Evolutionary conservation across 1,140 invertebrate species (phyloP), one percentile per base, ranked within the genome.

Genomic region (Caerostris extrusa): DNA sequence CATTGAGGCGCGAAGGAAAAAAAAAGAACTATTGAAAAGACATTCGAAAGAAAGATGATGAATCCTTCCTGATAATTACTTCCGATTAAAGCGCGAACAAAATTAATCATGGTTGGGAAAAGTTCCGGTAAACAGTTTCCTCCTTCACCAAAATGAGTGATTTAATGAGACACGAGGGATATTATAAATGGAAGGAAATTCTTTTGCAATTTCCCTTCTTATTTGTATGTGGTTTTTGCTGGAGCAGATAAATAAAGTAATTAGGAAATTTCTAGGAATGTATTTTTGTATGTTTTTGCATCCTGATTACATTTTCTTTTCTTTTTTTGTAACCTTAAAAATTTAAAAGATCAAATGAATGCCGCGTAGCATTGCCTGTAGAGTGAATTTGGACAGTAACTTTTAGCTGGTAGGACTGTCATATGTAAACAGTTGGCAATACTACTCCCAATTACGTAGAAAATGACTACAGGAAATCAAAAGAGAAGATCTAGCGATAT

Each of bases 41-140:
- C 71, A 77, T 50, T 77, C 10, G 71, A 77, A 77, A 77, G 71
- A 77, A 77, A 77, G 71, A 77, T 77, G 71, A 77, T 77, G 71
- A 77, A 77, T 77, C 71, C 50, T 53, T 77, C 71, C 71, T 77
- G 71, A 77, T 77, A 77, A 77, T 77, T 77, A 77, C 71, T 77
- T 77, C 71, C 71, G 71, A 77, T 77, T 77, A 77, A 77, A 77
- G 71, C 7, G 71, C 71, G 71, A 77, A 77, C 34, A 53, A 77
- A 77, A 77, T 77, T 77, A 77, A 77, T 77, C 71, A 77, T 50
- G 50, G 71, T 50, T 34, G 61, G 61, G 71, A 12, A 77, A 77
- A 77, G 71, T 77, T 77, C 71, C 53, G 71, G 71, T 77, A 77
- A 77, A 53, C 71, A 77, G 71, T 77, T 34, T 77, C 12, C 71